Conservation (phyloP, 2,888 invertebrate genomes). For the Neria commutata region DNA sequence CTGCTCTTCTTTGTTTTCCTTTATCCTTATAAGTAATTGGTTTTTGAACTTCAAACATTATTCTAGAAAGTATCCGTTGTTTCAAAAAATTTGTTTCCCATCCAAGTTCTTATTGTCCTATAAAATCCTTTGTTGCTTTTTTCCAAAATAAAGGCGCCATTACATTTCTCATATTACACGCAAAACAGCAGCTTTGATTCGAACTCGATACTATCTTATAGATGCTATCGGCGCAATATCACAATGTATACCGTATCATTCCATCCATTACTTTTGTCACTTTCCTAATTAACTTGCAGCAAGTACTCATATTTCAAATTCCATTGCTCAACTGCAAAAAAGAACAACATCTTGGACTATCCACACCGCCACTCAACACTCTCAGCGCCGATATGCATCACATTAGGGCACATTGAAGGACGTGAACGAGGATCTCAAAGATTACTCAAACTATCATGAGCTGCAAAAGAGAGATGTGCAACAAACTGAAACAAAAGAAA, state of each 20-base stretch:
- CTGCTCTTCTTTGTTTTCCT: too few relatives aligned
- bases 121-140: too few relatives aligned
- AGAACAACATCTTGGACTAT: constrained; percentile 10
- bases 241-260: too few relatives aligned
- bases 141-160: constrained; percentile 4
- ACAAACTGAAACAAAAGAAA: neutral
- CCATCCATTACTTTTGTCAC: constrained; percentile 25
- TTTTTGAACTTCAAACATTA: too few relatives aligned
- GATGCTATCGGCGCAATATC: constrained; percentile 6
- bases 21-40: too few relatives aligned
- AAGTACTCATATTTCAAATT: constrained; percentile 37
- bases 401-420: constrained; percentile 34
- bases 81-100: too few relatives aligned
- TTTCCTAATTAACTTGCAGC: constrained; percentile 38
- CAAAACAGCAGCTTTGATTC: neutral
- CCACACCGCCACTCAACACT: neutral
- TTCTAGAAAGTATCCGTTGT: too few relatives aligned
- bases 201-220: neutral
- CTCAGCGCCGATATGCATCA: constrained; percentile 41
- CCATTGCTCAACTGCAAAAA: constrained; percentile 28
- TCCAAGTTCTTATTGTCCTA: too few relatives aligned
- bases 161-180: neutral
- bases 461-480: too few relatives aligned
- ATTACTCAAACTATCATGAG: too few relatives aligned
- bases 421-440: too few relatives aligned